These are phyloP conservation scores for Lepilemur ruficaudatus DNA, from an alignment of 2,797 vertebrate genomes.

Conservation along the genomic window DNA sequence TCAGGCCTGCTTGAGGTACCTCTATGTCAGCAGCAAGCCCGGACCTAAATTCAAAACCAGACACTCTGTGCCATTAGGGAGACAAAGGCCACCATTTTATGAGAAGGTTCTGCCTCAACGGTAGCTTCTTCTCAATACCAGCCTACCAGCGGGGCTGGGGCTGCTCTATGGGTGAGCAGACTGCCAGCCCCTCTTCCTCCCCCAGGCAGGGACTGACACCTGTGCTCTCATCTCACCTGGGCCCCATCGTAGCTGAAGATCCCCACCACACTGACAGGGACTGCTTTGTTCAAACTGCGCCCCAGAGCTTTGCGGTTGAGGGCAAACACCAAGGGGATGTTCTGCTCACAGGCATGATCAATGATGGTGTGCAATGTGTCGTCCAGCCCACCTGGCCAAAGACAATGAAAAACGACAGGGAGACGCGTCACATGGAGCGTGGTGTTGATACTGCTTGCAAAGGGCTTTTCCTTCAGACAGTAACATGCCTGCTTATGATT, in stretches of 20 bases:
- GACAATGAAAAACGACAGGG: background rate
- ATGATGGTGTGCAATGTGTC: constrained; percentile 97
- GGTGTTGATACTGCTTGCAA: fast-evolving
- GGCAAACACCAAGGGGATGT: constrained; percentile 95
- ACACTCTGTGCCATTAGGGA: background rate
- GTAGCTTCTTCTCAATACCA: background rate
- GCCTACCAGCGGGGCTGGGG: too few species aligned
- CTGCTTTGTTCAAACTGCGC: constrained; percentile 95
- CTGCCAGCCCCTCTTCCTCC: fast-evolving
- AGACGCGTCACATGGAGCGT: fast-evolving
- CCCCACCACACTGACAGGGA: constrained; percentile 97
- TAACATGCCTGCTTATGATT: background rate
- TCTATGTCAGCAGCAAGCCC: background rate
- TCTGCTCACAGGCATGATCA: constrained; percentile 93
- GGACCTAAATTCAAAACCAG: background rate
- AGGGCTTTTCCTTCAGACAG: background rate
- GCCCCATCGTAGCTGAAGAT: constrained; percentile 99
- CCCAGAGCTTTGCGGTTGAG: constrained; percentile 95
- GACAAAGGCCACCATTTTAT: background rate
- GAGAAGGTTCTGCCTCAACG: background rate
- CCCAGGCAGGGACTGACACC: background rate
- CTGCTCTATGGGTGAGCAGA: background rate
- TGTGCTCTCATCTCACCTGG: constrained; percentile 87
- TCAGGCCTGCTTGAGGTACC: background rate
- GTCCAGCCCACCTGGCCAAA: constrained; percentile 93